Evolutionary conservation across 2,888 invertebrate genomes (phyloP).

Genomic region (Heliconius sara): DNA sequence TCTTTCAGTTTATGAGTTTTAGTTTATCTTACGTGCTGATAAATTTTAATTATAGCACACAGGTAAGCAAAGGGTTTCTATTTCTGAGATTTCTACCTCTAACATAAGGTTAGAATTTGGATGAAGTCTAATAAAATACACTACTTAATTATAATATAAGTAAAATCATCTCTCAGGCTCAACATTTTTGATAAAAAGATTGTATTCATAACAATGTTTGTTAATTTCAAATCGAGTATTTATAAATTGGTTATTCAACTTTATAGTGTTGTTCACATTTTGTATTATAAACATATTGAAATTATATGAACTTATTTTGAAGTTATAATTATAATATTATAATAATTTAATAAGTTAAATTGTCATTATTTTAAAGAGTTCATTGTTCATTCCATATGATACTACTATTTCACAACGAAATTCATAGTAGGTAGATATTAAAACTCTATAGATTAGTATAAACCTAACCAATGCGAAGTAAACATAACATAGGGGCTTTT

Average conservation of each 20-base stretch:
- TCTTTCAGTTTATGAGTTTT: conserved; percentile 65
- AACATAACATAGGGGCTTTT: background rate
- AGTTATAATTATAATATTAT: too few species aligned
- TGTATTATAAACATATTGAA: background rate
- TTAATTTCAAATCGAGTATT: background rate
- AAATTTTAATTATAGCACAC: conserved; percentile 51
- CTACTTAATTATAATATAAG: background rate
- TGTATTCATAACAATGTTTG: background rate
- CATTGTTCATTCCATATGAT: too few species aligned
- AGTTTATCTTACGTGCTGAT: conserved; percentile 53
- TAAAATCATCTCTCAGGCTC: too few species aligned
- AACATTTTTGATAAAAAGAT: background rate
- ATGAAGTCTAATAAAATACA: background rate
- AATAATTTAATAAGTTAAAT: too few species aligned
- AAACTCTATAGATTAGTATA: too few species aligned
- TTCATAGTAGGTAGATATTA: too few species aligned
- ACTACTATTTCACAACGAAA: too few species aligned
- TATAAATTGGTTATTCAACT: background rate
- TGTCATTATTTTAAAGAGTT: too few species aligned
- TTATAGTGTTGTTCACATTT: background rate
- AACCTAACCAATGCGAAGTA: background rate
- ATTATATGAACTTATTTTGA: background rate
- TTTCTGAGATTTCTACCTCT: conserved; percentile 20
- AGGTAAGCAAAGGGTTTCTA: conserved; percentile 8
- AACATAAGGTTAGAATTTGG: background rate